Evolutionary conservation across 2,888 invertebrate species (phyloP).

Genomic region (Frankliniella intonsa): DNA sequence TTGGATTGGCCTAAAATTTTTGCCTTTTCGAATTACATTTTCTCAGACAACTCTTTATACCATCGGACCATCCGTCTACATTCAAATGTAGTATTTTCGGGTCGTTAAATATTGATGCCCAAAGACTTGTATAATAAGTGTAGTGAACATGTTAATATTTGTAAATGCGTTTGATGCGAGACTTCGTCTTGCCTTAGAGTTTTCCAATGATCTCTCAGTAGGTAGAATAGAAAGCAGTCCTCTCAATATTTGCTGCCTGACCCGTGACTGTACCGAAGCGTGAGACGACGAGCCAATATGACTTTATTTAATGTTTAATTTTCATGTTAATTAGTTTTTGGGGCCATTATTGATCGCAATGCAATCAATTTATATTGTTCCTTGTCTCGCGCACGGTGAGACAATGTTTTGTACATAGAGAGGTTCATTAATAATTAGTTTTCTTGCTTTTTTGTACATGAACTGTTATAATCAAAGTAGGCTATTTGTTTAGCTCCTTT

Average conservation of each 20-base stretch:
- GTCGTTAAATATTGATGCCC: background rate
- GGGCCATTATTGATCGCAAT: background rate
- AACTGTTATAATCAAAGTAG: background rate
- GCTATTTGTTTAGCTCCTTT: background rate
- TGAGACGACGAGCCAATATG: constrained; percentile 11
- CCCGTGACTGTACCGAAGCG: background rate
- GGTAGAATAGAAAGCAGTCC: background rate
- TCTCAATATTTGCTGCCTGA: background rate
- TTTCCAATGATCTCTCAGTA: constrained; percentile 25
- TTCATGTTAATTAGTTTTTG: background rate
- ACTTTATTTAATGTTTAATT: background rate
- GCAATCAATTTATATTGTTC: background rate
- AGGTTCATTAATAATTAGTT: constrained; percentile 7
- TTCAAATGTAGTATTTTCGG: background rate
- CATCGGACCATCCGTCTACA: background rate
- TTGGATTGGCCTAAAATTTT: too few relatives aligned
- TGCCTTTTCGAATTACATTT: too few relatives aligned
- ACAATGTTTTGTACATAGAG: constrained; percentile 15
- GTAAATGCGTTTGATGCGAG: constrained; percentile 17
- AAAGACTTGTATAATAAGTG: background rate
- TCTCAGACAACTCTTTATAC: too few relatives aligned
- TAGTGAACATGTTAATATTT: background rate
- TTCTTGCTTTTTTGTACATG: background rate
- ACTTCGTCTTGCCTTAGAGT: constrained; percentile 12
- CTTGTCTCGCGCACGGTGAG: constrained; percentile 15